These are phyloP conservation scores for Drosophila nigricruria DNA, from an alignment of 2,888 invertebrate genomes.

Conservation along the genomic window DNA sequence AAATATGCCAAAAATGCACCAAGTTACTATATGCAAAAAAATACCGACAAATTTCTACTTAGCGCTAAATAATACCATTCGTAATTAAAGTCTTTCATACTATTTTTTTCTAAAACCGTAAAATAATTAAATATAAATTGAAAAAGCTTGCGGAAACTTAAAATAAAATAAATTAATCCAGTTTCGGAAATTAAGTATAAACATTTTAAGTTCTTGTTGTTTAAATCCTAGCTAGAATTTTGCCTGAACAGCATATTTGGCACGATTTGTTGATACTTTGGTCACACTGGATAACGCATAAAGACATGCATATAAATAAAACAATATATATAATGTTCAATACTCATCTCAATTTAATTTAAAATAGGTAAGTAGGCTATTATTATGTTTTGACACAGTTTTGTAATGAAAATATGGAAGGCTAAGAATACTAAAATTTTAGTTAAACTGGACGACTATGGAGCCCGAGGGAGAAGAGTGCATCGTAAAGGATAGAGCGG, in stretches of 20 bases:
- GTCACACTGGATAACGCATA: conserved; percentile 25
- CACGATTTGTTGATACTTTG: background rate
- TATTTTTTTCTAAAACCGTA: background rate
- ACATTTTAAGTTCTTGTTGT: background rate
- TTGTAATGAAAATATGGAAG: conserved; percentile 24
- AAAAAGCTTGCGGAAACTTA: background rate
- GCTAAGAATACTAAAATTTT: conserved; percentile 18
- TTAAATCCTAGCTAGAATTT: background rate
- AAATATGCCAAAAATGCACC: conserved; percentile 41
- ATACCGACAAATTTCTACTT: conserved; percentile 4
- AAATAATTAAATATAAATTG: background rate
- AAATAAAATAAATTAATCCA: too few relatives aligned
- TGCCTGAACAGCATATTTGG: conserved; percentile 14
- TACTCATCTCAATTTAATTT: background rate
- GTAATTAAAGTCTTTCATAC: background rate
- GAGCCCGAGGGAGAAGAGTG: conserved; percentile 25
- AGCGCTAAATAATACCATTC: background rate
- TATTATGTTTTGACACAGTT: background rate
- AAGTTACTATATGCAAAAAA: conserved; percentile 11
- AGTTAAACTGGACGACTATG: conserved; percentile 28
- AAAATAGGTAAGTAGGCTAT: conserved; percentile 31
- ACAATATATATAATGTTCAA: conserved; percentile 19
- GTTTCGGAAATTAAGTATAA: background rate
- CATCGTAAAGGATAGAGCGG: background rate
- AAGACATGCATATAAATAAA: conserved; percentile 34